These are phyloP conservation scores for Cryptosula pallasiana DNA, from an alignment of 2,888 invertebrate species.

Conservation along the genomic window DNA sequence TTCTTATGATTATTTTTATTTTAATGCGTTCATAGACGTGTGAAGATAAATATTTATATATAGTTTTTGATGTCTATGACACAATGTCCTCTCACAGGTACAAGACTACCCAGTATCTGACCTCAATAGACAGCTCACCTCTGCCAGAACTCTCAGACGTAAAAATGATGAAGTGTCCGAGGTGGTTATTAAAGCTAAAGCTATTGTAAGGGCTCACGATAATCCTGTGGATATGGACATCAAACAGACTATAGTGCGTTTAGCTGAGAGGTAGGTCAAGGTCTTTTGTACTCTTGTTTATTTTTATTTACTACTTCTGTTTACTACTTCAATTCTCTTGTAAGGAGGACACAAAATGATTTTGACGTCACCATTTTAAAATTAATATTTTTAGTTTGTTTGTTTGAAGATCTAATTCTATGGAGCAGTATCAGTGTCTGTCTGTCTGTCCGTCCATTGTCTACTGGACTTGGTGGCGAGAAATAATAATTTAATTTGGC, in stretches of 20 bases:
- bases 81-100: neutral
- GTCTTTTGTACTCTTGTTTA: too few relatives aligned
- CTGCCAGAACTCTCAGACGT: neutral
- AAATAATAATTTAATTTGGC: too few relatives aligned
- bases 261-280: neutral
- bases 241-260: neutral
- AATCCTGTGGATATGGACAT: neutral
- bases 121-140: neutral
- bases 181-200: neutral
- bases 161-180: constrained; percentile 8
- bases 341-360: too few relatives aligned
- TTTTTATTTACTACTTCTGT: too few relatives aligned
- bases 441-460: too few relatives aligned
- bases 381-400: too few relatives aligned
- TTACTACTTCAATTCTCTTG: too few relatives aligned
- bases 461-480: too few relatives aligned
- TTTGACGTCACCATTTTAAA: too few relatives aligned
- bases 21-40: neutral
- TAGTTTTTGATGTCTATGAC: neutral
- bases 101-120: neutral
- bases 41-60: neutral
- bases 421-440: too few relatives aligned
- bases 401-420: too few relatives aligned
- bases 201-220: neutral
- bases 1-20: neutral